These are phyloP conservation scores for Xestia ashworthii DNA, from an alignment of 2,888 invertebrate species.

Conservation along the genomic window DNA sequence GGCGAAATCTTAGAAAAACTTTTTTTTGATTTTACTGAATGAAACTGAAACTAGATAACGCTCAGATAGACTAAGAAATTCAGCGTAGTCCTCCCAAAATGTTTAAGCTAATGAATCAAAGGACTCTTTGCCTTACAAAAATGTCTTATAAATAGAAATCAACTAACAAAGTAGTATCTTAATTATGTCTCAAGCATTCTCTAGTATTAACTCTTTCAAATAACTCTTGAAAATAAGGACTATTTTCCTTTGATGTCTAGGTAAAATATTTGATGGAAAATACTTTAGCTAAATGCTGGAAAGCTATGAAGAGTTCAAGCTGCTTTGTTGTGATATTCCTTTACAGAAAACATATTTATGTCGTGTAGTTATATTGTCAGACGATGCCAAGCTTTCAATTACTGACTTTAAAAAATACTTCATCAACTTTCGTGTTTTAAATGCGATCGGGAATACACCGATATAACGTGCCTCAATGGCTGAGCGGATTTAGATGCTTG, in stretches of 20 bases:
- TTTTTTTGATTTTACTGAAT: not conserved
- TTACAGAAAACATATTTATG: not conserved
- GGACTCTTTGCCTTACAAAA: not conserved
- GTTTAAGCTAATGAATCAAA: conserved; percentile 1
- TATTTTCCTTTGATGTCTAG: conserved; percentile 11
- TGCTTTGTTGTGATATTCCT: conserved; percentile 3
- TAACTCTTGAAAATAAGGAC: not conserved
- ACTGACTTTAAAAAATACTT: not conserved
- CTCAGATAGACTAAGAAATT: not conserved
- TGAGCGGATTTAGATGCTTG: too few species aligned
- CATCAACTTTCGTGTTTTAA: too few species aligned
- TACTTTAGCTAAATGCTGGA: conserved; percentile 4
- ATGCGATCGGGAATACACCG: too few species aligned
- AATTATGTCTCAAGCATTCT: not conserved
- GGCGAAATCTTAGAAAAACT: not conserved
- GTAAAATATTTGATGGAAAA: conserved; percentile 15
- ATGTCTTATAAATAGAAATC: conserved; percentile 5
- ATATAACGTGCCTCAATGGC: too few species aligned
- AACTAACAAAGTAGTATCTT: not conserved
- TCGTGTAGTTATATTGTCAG: not conserved
- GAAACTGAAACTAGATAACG: not conserved
- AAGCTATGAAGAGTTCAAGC: not conserved
- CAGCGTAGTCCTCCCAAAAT: not conserved
- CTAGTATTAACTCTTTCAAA: not conserved
- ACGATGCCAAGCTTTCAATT: not conserved